Percentiles rank a stretch among this genome's conserved stretches.
Evolutionary conservation across 2,888 invertebrate species (phyloP).

Genomic region (Malthinus flaveolus): DNA sequence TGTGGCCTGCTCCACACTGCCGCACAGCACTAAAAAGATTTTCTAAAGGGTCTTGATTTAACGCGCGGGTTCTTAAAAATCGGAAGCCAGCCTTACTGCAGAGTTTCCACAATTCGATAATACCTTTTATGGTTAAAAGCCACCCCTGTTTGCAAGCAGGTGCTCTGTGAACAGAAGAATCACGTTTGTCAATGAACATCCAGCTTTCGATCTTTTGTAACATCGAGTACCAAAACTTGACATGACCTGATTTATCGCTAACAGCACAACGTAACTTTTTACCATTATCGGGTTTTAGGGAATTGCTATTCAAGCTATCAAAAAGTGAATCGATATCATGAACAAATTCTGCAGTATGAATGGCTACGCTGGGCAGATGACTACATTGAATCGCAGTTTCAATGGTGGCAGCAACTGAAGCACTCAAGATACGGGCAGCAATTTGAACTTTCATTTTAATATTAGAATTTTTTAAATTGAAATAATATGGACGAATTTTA

Average conservation of each 20-base stretch:
- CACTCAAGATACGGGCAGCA: conserved; percentile 6
- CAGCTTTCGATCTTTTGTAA: too few relatives aligned
- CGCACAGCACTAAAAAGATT: too few relatives aligned
- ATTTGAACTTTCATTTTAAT: conserved; percentile 2
- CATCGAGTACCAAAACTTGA: too few relatives aligned
- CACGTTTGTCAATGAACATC: too few relatives aligned
- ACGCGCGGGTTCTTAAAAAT: too few relatives aligned
- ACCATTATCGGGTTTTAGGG: conserved; percentile 8
- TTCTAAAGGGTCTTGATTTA: too few relatives aligned
- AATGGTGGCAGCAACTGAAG: conserved; percentile 3
- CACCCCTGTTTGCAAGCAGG: too few relatives aligned
- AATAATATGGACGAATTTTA: background rate
- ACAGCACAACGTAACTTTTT: conserved; percentile 1
- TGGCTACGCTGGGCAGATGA: conserved; percentile 8
- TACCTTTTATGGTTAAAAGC: too few relatives aligned
- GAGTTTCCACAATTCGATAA: background rate
- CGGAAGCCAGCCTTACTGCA: too few relatives aligned
- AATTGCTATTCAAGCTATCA: conserved; percentile 24
- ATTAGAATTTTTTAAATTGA: background rate
- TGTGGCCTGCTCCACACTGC: too few relatives aligned
- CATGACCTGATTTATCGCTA: too few relatives aligned
- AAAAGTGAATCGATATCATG: conserved; percentile 28
- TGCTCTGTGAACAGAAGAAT: too few relatives aligned
- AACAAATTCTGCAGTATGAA: conserved; percentile 22
- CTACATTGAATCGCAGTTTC: background rate